Evolutionary conservation across 2,888 invertebrate genomes (phyloP).

Genomic region (Nycteola revayana): DNA sequence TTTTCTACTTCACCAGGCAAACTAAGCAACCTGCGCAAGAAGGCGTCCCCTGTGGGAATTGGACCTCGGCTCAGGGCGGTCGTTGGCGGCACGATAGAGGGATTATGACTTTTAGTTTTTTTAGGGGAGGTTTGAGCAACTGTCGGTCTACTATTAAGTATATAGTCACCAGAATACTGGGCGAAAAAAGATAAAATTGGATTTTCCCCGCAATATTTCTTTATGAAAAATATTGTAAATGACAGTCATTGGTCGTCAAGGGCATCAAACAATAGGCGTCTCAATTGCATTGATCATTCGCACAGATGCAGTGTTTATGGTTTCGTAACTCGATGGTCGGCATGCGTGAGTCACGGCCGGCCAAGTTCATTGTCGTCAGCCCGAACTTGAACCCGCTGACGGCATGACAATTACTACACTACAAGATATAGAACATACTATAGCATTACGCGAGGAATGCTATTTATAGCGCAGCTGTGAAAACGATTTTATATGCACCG

Average conservation of each 20-base stretch:
- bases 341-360: constrained; percentile 76
- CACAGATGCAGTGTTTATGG: constrained; percentile 72
- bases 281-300: constrained; percentile 46
- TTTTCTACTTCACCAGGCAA: too few species aligned
- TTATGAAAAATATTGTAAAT: too few species aligned
- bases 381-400: constrained; percentile 77
- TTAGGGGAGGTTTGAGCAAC: too few species aligned
- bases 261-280: constrained; percentile 43
- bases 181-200: neutral
- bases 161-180: too few species aligned
- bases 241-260: constrained; percentile 33
- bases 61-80: too few species aligned
- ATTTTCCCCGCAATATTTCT: neutral
- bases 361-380: constrained; percentile 79
- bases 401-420: constrained; percentile 43
- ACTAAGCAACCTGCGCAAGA: too few species aligned
- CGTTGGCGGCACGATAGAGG: too few species aligned
- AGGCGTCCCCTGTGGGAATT: too few species aligned
- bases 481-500: constrained; percentile 16
- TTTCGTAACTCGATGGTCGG: constrained; percentile 74
- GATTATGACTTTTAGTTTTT: too few species aligned
- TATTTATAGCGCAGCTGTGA: constrained; percentile 22
- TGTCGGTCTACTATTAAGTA: too few species aligned
- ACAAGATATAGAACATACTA: constrained; percentile 39
- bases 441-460: constrained; percentile 16